Percentiles rank a stretch among this genome's conserved stretches.
Evolutionary conservation across 2,888 invertebrate genomes (phyloP).

Genomic region (Muscina levida): DNA sequence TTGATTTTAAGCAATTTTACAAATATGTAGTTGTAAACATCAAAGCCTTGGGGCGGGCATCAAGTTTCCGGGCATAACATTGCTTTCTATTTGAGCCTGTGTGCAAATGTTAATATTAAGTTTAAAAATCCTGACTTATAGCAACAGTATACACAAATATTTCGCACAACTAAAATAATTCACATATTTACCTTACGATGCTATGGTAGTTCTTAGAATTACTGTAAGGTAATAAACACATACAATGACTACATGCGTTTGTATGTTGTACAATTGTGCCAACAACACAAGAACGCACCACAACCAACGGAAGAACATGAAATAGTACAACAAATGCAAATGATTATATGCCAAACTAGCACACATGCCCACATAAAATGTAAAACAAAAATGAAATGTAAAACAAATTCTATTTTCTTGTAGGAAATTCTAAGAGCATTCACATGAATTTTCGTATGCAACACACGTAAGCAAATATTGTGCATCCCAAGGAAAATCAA

Average conservation of each 20-base stretch:
- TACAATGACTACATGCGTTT: no score
- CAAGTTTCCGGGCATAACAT: no score
- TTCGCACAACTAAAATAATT: slow-evolving; percentile 37
- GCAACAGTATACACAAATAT: slow-evolving; percentile 1
- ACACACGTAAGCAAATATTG: slow-evolving; percentile 56
- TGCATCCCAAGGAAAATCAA: slow-evolving; percentile 33
- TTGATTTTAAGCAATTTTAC: no score
- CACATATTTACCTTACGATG: slow-evolving; percentile 23
- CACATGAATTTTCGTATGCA: slow-evolving; percentile 36
- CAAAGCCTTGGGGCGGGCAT: no score
- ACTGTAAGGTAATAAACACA: slow-evolving; percentile 27
- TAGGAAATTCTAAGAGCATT: slow-evolving; percentile 32
- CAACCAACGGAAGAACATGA: neutral
- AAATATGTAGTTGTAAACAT: no score
- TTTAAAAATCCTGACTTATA: slow-evolving; percentile 28
- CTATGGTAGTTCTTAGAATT: no score
- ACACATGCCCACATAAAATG: neutral
- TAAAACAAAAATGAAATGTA: neutral
- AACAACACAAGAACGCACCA: slow-evolving; percentile 10
- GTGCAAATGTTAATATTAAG: slow-evolving; percentile 22
- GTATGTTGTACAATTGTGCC: neutral
- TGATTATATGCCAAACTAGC: no score
- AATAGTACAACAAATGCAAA: no score
- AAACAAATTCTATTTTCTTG: slow-evolving; percentile 29
- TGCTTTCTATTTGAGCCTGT: no score